A percentile compares a stretch with the other conserved stretches of the same genome.
phyloP scores from a whole-genome alignment of 2,113 vertebrate species.

The Nibea albiflora region DNA sequence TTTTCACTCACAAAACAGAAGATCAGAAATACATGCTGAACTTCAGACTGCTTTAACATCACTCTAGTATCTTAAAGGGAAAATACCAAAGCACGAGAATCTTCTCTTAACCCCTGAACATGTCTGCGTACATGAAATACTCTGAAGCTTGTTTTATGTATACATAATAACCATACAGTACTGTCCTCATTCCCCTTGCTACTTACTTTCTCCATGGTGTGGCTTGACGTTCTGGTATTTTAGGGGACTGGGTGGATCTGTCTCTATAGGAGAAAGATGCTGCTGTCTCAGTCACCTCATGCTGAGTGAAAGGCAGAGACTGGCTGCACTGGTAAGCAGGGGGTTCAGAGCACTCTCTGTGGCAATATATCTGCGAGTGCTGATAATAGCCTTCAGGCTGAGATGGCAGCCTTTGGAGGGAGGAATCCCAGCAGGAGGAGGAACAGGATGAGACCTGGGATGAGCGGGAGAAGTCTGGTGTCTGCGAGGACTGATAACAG shows the following conservation, averaged over 20 bases:
- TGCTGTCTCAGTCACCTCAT: conserved; percentile 17
- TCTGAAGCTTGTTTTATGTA: background rate
- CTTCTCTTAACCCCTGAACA: background rate
- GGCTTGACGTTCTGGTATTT: conserved; percentile 18
- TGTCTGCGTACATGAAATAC: background rate
- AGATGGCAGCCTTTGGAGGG: conserved; percentile 30
- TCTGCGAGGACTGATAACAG: conserved; percentile 39
- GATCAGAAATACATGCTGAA: conserved; percentile 6
- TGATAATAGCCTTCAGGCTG: conserved; percentile 37
- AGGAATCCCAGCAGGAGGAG: conserved; percentile 45
- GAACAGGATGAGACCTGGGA: conserved; percentile 33
- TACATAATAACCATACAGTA: background rate
- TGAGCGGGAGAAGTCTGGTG: conserved; percentile 13
- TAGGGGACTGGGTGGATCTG: conserved; percentile 1
- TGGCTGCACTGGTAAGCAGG: conserved; percentile 38
- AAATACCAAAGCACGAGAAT: background rate
- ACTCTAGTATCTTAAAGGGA: background rate
- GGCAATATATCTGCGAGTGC: conserved; percentile 45
- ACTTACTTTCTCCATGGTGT: conserved; percentile 58
- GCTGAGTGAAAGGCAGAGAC: conserved; percentile 39
- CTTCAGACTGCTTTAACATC: background rate
- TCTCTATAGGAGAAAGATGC: background rate
- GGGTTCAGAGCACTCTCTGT: conserved; percentile 20
- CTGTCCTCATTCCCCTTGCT: background rate
- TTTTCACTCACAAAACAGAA: conserved; percentile 13